Evolutionary conservation across 2,888 invertebrate genomes (phyloP).

Genomic region (Drosophila infuscata): DNA sequence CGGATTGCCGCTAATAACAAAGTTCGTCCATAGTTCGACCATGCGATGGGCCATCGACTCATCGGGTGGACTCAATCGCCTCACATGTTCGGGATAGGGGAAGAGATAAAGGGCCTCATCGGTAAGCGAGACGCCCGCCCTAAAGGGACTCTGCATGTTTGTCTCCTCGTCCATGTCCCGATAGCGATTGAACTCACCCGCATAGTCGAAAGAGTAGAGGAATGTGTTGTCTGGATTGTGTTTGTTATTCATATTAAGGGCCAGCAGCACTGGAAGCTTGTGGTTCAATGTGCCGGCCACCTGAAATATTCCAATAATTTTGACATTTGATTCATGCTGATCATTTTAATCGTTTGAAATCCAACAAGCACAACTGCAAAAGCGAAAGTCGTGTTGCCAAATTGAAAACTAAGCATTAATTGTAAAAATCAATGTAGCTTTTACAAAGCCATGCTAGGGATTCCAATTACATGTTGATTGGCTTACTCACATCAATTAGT

Average conservation of each 20-base stretch:
- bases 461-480: too few species aligned
- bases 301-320: conserved; percentile 71
- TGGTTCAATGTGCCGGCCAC: conserved; percentile 85
- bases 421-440: not conserved
- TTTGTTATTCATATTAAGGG: conserved; percentile 84
- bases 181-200: conserved; percentile 85
- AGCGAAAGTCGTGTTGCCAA: conserved; percentile 1
- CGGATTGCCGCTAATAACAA: conserved; percentile 83
- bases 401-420: not conserved
- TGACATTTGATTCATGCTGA: not conserved
- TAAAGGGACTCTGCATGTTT: conserved; percentile 84
- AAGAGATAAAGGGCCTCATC: conserved; percentile 88
- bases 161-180: conserved; percentile 84
- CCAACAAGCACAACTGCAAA: not conserved
- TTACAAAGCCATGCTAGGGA: not conserved
- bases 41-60: conserved; percentile 84
- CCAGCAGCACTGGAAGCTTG: conserved; percentile 85
- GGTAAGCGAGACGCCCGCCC: conserved; percentile 86
- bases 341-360: not conserved
- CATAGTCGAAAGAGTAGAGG: conserved; percentile 86
- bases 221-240: conserved; percentile 84
- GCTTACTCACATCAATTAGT: conserved; percentile 85
- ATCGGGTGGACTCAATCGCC: conserved; percentile 83
- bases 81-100: conserved; percentile 83
- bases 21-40: conserved; percentile 85